Evolutionary conservation across 2,113 vertebrate genomes (phyloP).

Genomic region (Lipophrys pholis): DNA sequence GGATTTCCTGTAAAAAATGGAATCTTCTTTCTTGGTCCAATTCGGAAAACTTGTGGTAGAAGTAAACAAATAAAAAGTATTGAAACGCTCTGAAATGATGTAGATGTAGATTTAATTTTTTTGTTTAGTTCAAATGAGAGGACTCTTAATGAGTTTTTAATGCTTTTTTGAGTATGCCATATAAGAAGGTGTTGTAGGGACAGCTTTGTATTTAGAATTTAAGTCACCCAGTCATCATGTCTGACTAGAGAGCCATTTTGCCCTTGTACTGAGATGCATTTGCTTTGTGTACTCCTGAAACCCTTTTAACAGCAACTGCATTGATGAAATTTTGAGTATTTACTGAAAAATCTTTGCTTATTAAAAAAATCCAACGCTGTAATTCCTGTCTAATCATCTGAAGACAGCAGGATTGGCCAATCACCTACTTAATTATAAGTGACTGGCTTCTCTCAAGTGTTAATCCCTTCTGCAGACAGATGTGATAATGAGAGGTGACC

Average conservation of each 20-base stretch:
- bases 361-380: slow-evolving; percentile 24
- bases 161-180: no score
- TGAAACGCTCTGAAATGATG: no score
- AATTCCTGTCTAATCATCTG: slow-evolving; percentile 39
- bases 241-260: not conserved
- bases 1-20: no score
- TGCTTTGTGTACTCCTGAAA: not conserved
- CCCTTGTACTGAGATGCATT: not conserved
- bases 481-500: slow-evolving; percentile 21
- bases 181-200: no score
- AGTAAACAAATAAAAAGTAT: no score
- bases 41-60: no score
- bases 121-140: no score
- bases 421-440: slow-evolving; percentile 22
- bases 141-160: no score
- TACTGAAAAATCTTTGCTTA: slow-evolving; percentile 31
- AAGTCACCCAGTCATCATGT: not conserved
- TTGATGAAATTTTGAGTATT: slow-evolving; percentile 42
- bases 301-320: slow-evolving; percentile 1
- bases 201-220: no score
- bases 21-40: no score
- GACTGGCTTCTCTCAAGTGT: slow-evolving; percentile 16
- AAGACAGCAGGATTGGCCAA: slow-evolving; percentile 38
- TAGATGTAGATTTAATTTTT: no score
- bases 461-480: slow-evolving; percentile 7